Conservation (phyloP, 2,797 vertebrate species). For the Chanos chanos region DNA sequence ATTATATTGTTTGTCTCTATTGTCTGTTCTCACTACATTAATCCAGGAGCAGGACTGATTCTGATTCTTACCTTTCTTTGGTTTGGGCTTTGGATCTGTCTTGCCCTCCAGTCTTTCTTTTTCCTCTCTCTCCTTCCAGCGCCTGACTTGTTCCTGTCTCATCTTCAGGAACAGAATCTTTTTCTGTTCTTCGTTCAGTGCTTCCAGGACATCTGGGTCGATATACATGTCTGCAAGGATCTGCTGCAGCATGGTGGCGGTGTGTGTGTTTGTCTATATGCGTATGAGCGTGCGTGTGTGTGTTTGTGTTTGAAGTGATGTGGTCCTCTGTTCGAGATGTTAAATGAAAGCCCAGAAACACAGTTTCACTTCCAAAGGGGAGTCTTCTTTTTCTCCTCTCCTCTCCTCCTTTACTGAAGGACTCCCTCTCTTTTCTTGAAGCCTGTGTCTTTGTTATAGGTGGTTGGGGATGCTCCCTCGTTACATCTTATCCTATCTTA, state of each 20-base stretch:
- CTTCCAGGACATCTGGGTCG: constrained; percentile 75
- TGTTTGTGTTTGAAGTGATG: background rate
- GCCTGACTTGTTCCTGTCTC: constrained; percentile 77
- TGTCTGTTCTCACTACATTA: too few relatives aligned
- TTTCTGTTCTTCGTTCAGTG: constrained; percentile 76
- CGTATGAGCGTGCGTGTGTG: background rate
- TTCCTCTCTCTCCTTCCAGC: constrained; percentile 72
- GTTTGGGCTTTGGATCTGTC: constrained; percentile 13
- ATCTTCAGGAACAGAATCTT: constrained; percentile 76
- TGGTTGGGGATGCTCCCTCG: constrained; percentile 29
- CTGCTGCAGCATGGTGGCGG: constrained; percentile 71
- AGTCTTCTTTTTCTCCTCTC: background rate
- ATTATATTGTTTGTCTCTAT: too few relatives aligned
- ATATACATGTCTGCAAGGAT: constrained; percentile 78
- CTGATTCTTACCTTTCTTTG: constrained; percentile 68
- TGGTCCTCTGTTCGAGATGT: too few relatives aligned
- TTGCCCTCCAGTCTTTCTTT: constrained; percentile 52
- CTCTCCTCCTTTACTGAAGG: constrained; percentile 7
- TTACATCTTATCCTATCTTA: too few relatives aligned
- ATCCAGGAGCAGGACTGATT: too few relatives aligned
- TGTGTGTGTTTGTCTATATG: background rate
- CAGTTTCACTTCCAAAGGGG: background rate
- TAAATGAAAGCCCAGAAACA: constrained; percentile 6
- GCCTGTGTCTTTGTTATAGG: constrained; percentile 36
- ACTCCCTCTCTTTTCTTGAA: constrained; percentile 37